Percentiles rank a stretch among this genome's conserved stretches.
phyloP scores from a whole-genome alignment of 2,113 vertebrate species.

The Cheilinus undulatus region DNA sequence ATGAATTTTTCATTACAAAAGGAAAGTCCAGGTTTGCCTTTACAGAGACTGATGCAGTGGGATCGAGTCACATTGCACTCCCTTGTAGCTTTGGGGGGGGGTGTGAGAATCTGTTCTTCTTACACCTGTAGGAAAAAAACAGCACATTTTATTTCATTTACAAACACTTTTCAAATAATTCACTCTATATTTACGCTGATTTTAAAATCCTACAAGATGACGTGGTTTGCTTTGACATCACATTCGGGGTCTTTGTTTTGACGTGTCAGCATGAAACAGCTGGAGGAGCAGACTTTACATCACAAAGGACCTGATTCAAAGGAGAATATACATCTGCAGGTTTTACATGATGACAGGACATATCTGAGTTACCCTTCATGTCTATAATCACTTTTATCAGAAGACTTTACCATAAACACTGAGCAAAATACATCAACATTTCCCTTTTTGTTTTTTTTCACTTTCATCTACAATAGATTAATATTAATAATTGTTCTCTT shows the following conservation, averaged over 20 bases:
- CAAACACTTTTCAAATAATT: not conserved
- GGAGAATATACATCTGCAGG: not conserved
- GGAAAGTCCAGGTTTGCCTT: slow-evolving; percentile 12
- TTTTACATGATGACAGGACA: not conserved
- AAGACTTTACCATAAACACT: too few relatives aligned
- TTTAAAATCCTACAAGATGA: not conserved
- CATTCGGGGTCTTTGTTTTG: not conserved
- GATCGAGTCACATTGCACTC: slow-evolving; percentile 37
- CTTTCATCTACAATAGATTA: too few relatives aligned
- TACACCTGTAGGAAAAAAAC: slow-evolving; percentile 58
- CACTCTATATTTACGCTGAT: not conserved
- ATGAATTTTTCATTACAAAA: slow-evolving; percentile 8
- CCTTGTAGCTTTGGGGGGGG: slow-evolving; percentile 57
- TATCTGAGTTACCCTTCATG: not conserved
- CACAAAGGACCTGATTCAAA: slow-evolving; percentile 7
- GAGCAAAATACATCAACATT: too few relatives aligned
- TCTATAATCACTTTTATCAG: not conserved
- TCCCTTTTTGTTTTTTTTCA: too few relatives aligned
- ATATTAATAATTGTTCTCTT: too few relatives aligned
- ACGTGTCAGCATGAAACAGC: slow-evolving; percentile 20
- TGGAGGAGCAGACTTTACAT: not conserved
- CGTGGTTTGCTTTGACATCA: not conserved
- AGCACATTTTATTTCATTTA: not conserved
- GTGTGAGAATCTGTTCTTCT: slow-evolving; percentile 50
- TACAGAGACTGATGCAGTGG: not conserved